Base-by-base conservation (phyloP, 1,140 invertebrate genomes). In the Hyles euphorbiae region DNA sequence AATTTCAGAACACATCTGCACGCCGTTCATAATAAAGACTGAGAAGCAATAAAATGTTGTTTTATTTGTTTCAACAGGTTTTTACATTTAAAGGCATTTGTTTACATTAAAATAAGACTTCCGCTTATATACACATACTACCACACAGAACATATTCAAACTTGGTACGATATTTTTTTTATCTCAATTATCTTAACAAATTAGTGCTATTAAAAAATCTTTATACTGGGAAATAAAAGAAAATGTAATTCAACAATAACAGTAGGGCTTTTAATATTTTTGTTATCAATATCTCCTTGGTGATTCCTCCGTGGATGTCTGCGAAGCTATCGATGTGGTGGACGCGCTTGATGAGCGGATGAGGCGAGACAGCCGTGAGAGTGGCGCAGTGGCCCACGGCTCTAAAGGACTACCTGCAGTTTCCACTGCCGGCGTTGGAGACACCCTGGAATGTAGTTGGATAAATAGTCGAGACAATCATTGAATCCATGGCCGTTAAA, bases 371-470 rank as follows among this genome's bases (percentile, higher is more conserved):
- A 87, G 64, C 10, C 74, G 66, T 1, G 81, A 83, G 22, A 88
- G 60, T 4, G 78, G 70, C 2, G 83, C 85, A 4, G 83, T 87
- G 5, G 85, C 85, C 85, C 83, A 88, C 0, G 76, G 83, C 61
- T 85, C 75, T 49, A 88, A 56, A 1, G 83, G 85, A 61, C 82
- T 85, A 5, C 76, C 74, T 40, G 36, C 8, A 2, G 74, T 6
- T 33, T 76, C 76, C 6, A 50, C 72, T 5, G 53, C 58, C n/a
- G 67, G 70, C 5, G 77, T 72, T 48, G 83, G 85, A 7, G 85
- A 86, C 34, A 88, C 66, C 59, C 85, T 88, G 63, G 10, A 71
- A 73, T 59, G 33, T 34, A 53, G 2, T 2, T 34, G 52, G 2
- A 33, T 22, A 22, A 22, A 22, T 22, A 22, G 22, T 22, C 22